phyloP scores from a whole-genome alignment of 2,888 invertebrate genomes.

The Hypsopygia costalis region DNA sequence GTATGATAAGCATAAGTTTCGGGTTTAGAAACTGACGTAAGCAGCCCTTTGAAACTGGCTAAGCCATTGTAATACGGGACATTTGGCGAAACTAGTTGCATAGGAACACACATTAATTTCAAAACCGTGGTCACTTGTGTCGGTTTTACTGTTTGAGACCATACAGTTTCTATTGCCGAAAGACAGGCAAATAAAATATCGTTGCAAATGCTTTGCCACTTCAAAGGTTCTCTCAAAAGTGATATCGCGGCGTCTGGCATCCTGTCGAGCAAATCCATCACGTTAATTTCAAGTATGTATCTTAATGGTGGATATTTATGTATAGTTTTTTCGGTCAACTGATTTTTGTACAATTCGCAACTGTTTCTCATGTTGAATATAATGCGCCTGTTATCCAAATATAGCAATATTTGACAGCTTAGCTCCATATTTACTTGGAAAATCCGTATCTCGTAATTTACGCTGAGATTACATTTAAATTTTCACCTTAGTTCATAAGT shows the following conservation, averaged over 20 bases:
- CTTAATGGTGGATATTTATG: constrained; percentile 58
- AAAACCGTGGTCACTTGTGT: constrained; percentile 50
- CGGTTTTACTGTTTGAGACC: constrained; percentile 29
- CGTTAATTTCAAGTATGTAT: constrained; percentile 50
- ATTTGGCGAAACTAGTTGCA: constrained; percentile 29
- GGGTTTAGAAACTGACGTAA: constrained; percentile 49
- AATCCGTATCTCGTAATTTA: too few relatives aligned
- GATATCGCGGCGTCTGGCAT: constrained; percentile 44
- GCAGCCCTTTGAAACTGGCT: constrained; percentile 42
- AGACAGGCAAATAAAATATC: constrained; percentile 57
- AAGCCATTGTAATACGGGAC: constrained; percentile 38
- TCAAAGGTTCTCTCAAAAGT: constrained; percentile 54
- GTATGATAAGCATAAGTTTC: constrained; percentile 56
- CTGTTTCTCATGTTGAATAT: constrained; percentile 43
- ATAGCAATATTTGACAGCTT: constrained; percentile 51
- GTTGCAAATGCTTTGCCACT: constrained; percentile 45
- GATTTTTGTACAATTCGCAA: constrained; percentile 43
- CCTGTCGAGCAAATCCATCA: constrained; percentile 51
- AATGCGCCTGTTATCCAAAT: constrained; percentile 52
- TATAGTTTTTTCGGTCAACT: constrained; percentile 37
- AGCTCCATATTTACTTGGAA: constrained; percentile 41
- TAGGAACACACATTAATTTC: constrained; percentile 48
- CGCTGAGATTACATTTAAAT: too few relatives aligned
- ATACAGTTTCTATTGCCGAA: constrained; percentile 33
- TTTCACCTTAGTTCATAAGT: too few relatives aligned